Evolutionary conservation across 53 echinoderm and acorn worm species (phyloP), one percentile per base, ranked within the genome.

Genomic region (Arbacia lixula): DNA sequence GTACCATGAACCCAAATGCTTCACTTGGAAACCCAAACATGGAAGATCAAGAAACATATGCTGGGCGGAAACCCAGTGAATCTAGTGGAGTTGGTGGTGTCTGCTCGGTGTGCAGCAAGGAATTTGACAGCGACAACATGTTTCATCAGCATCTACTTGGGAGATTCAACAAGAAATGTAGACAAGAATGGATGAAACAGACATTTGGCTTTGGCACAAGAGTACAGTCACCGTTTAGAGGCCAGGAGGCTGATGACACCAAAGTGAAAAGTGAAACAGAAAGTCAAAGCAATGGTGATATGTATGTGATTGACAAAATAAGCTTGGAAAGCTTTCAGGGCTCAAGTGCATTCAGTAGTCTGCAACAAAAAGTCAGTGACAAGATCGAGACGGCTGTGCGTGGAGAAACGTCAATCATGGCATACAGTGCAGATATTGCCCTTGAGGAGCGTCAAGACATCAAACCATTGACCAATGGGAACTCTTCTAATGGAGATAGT

Each of bases 51-150:
- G n/a, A n/a, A n/a, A n/a, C n/a, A n/a, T n/a, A n/a, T n/a, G n/a
- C n/a, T n/a, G 35, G 20, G 53, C 29, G 31, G 34, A 31, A 42
- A 32, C 1, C 74, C 52, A 46, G 74, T 43, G 74, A 74, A 20
- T 24, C 38, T 57, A 58, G 77, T 36, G n/a, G n/a, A n/a, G 77
- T 77, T 39, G 77, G 77, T 37, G 58, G 58, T 29, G 42, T 22
- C 1, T 81, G 82, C 40, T 41, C 26, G 25, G 82, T 81, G 17
- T 81, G 82, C 82, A 81, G 20, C 25, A 81, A 81, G 33, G 82
- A 81, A 6, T 81, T 81, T 81, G 82, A 81, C 24, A 81, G 82
- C 63, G 82, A 81, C 21, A 81, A 81, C 24, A 81, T 81, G 82
- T 81, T 81, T 19, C 82, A 81, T 21, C 82, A 81, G 49, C 82